phyloP scores from a whole-genome alignment of 2,888 invertebrate species.

The Blastobasis lacticolella region DNA sequence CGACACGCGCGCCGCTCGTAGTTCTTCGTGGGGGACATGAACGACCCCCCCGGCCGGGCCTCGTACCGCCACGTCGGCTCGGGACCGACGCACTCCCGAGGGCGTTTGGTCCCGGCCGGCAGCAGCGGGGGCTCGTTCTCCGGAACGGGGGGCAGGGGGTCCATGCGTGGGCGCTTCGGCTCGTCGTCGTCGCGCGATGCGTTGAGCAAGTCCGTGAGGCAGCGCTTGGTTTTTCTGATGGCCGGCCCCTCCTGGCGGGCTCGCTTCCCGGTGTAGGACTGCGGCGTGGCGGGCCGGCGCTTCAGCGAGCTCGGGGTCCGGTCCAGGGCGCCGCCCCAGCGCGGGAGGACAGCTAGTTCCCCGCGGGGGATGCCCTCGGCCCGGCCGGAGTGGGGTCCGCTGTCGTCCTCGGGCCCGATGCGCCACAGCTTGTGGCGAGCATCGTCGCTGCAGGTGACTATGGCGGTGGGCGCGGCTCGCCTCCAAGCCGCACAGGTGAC shows the following conservation, averaged over 20 bases:
- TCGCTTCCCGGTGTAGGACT: conserved; percentile 29
- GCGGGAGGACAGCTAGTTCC: conserved; percentile 25
- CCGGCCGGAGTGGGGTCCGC: conserved; percentile 46
- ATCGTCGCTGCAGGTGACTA: conserved; percentile 91
- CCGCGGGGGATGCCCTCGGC: conserved; percentile 31
- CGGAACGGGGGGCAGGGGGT: conserved; percentile 19
- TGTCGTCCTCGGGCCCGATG: conserved; percentile 67
- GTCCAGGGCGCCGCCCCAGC: conserved; percentile 13
- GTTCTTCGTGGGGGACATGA: conserved; percentile 50
- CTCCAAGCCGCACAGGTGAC: conserved; percentile 93
- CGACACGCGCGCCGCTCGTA: conserved; percentile 36
- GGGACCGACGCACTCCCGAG: conserved; percentile 31
- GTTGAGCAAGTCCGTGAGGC: conserved; percentile 53
- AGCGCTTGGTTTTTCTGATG: conserved; percentile 45
- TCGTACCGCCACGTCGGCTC: conserved; percentile 38
- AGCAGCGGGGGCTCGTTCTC: conserved; percentile 20
- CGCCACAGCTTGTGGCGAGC: conserved; percentile 85
- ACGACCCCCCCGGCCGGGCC: conserved; percentile 33
- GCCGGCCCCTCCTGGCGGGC: conserved; percentile 15
- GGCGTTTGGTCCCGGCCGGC: conserved; percentile 38
- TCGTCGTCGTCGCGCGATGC: conserved; percentile 27
- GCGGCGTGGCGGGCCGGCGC: conserved; percentile 44
- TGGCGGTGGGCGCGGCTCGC: conserved; percentile 50
- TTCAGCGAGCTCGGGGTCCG: conserved; percentile 40
- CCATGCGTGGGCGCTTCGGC: conserved; percentile 35